Percentiles rank a stretch among this genome's conserved stretches.
Evolutionary conservation across 1,140 invertebrate genomes (phyloP).

Genomic region (Caerostris extrusa): DNA sequence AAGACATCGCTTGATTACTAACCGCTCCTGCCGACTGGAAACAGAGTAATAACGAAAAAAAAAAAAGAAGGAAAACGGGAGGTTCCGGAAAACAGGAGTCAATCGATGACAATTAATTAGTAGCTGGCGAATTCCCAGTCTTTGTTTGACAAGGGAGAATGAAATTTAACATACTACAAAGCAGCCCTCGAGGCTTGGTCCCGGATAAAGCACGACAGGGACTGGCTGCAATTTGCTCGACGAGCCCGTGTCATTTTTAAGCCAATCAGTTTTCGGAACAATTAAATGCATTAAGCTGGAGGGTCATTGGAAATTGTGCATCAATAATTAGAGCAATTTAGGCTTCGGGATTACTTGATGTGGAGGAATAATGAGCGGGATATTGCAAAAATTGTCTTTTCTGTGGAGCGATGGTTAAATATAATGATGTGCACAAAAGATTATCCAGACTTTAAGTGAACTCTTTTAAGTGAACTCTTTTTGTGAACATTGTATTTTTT

Average conservation of each 20-base stretch:
- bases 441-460: no score
- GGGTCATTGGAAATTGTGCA: neutral
- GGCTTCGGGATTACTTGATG: neutral
- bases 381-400: no score
- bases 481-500: no score
- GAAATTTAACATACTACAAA: constrained; percentile 48
- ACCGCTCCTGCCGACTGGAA: constrained; percentile 9
- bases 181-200: constrained; percentile 20
- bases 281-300: neutral
- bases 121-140: constrained; percentile 62
- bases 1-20: constrained; percentile 14
- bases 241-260: neutral
- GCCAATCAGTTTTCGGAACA: neutral
- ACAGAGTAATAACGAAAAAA: neutral
- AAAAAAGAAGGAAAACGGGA: constrained; percentile 17
- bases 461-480: no score
- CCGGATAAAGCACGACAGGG: constrained; percentile 21
- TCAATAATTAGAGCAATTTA: neutral
- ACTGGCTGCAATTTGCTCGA: constrained; percentile 19
- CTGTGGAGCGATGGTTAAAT: no score
- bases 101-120: constrained; percentile 76
- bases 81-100: constrained; percentile 68
- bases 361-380: neutral
- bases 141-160: constrained; percentile 71
- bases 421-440: no score